phyloP scores from a whole-genome alignment of 1,140 invertebrate genomes.

The Mamestra configurata region DNA sequence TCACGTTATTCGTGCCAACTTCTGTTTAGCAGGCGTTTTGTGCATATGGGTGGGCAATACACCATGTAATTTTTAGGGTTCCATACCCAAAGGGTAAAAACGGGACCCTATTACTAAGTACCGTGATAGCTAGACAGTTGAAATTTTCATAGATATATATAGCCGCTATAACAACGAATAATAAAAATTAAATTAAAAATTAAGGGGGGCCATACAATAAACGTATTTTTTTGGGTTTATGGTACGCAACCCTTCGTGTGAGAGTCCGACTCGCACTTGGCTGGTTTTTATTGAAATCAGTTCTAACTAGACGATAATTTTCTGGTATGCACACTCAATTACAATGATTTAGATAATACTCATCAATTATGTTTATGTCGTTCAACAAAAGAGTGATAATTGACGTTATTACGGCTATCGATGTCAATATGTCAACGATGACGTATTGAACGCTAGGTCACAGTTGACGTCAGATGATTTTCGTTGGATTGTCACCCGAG shows the following conservation, averaged over 20 bases:
- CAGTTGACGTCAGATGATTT: conserved; percentile 22
- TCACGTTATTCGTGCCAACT: conserved; percentile 19
- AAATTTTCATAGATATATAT: too few species aligned
- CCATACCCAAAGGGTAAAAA: too few species aligned
- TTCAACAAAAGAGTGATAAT: conserved; percentile 31
- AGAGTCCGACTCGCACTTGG: too few species aligned
- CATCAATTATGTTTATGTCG: conserved; percentile 29
- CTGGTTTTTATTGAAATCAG: neutral
- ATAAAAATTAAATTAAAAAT: too few species aligned
- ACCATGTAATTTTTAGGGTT: too few species aligned
- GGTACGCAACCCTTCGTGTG: too few species aligned
- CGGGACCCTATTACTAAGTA: too few species aligned
- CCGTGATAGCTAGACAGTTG: too few species aligned
- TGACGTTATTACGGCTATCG: conserved; percentile 23
- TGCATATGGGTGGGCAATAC: too few species aligned
- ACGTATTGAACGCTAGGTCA: conserved; percentile 13
- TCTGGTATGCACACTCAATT: conserved; percentile 2
- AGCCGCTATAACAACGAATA: too few species aligned
- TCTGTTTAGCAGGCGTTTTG: neutral
- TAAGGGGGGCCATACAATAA: too few species aligned
- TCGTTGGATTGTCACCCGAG: conserved; percentile 13
- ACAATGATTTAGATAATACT: conserved; percentile 36
- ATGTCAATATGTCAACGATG: conserved; percentile 7
- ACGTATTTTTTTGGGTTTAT: too few species aligned
- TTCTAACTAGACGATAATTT: neutral